Evolutionary conservation across 2,888 invertebrate species (phyloP).

Genomic region (Caenorhabditis sp.): DNA sequence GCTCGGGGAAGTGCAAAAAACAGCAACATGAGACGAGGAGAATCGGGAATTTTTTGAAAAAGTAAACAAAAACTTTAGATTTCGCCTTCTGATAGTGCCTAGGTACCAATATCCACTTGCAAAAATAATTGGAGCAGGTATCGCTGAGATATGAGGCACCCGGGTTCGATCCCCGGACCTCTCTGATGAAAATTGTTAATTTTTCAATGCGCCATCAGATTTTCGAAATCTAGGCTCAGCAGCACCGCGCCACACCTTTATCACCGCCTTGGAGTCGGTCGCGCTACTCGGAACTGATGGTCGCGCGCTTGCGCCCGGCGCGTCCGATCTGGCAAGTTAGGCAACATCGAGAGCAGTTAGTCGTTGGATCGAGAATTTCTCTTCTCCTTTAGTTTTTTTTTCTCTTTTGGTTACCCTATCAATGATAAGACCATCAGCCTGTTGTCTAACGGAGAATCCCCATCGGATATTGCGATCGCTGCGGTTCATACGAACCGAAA

Average conservation of each 20-base stretch:
- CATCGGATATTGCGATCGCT: constrained; percentile 77
- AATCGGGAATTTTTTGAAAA: neutral
- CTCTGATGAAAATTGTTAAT: no score
- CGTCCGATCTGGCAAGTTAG: constrained; percentile 2
- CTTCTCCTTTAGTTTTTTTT: neutral
- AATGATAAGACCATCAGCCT: constrained; percentile 68
- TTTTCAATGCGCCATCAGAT: no score
- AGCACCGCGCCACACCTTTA: neutral
- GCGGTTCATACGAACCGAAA: constrained; percentile 79
- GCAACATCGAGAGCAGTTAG: neutral
- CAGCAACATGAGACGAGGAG: no score
- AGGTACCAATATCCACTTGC: no score
- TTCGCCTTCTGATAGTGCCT: no score
- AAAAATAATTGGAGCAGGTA: no score
- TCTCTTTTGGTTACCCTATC: constrained; percentile 49
- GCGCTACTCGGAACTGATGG: neutral
- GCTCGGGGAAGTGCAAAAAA: neutral
- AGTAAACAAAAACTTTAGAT: neutral
- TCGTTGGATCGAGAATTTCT: neutral
- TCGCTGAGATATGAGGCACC: no score
- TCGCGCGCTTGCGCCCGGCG: neutral
- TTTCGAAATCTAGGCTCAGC: no score
- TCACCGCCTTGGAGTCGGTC: neutral
- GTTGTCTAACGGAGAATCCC: constrained; percentile 74
- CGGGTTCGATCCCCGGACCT: no score